A percentile compares a stretch with the other conserved stretches of the same genome.
phyloP scores from a whole-genome alignment of 1,140 invertebrate genomes.

The Drosophila grimshawi region DNA sequence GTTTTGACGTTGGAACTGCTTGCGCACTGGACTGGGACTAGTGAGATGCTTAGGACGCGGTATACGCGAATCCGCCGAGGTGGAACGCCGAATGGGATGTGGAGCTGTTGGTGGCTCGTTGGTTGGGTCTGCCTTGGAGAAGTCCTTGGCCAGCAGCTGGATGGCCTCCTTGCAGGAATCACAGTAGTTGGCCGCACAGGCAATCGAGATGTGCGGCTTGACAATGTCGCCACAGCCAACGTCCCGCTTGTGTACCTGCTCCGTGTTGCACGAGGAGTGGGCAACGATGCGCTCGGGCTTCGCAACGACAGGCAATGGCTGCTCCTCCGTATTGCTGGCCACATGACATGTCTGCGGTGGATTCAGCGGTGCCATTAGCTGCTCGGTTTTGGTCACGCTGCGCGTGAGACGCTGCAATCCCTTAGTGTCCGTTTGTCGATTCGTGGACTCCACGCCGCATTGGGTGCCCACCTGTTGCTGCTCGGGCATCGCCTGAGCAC shows the following conservation, averaged over 20 bases:
- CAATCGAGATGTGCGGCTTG: conserved; percentile 85
- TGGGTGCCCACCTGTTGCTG: conserved; percentile 57
- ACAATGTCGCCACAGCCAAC: conserved; percentile 86
- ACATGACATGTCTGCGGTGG: conserved; percentile 38
- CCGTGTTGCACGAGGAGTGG: conserved; percentile 77
- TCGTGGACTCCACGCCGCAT: conserved; percentile 40
- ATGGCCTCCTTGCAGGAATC: conserved; percentile 88
- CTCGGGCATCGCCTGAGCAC: conserved; percentile 60
- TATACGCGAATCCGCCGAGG: conserved; percentile 80
- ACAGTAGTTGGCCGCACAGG: conserved; percentile 87
- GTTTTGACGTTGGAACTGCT: conserved; percentile 85
- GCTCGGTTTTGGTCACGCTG: conserved; percentile 56
- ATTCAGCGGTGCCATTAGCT: conserved; percentile 52
- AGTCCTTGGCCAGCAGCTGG: conserved; percentile 85
- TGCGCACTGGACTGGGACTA: conserved; percentile 84
- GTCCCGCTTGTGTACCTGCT: conserved; percentile 83
- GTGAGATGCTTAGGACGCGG: conserved; percentile 84
- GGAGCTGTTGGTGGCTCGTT: not conserved
- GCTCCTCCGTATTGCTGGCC: conserved; percentile 66
- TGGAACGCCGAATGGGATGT: conserved; percentile 48
- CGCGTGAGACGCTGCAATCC: conserved; percentile 61
- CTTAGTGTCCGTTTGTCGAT: conserved; percentile 67
- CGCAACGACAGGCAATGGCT: conserved; percentile 13
- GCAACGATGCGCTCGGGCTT: conserved; percentile 35
- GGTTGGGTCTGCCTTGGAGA: conserved; percentile 70